Evolutionary conservation across 2,888 invertebrate species (phyloP).

Genomic region (Capitulum mitella): DNA sequence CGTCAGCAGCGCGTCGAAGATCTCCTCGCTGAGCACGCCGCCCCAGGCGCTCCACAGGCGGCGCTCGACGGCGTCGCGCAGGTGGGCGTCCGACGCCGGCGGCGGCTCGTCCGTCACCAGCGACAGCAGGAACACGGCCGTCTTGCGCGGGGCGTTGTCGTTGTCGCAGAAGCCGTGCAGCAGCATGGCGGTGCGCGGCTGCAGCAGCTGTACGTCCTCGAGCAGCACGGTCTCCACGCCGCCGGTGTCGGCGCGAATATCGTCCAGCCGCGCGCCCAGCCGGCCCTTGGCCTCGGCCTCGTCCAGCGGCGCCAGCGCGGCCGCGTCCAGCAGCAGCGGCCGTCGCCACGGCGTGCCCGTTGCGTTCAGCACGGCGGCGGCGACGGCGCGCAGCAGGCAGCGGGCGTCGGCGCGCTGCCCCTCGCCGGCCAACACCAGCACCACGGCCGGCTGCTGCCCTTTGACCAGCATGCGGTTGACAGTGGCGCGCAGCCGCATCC

Average conservation of each 20-base stretch:
- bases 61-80: not conserved
- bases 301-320: not conserved
- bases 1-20: conserved; percentile 1
- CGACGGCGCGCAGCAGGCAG: not conserved
- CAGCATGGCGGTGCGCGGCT: conserved; percentile 28
- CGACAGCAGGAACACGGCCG: conserved; percentile 24
- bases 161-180: conserved; percentile 31
- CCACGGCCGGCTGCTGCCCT: not conserved
- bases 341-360: not conserved
- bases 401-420: not conserved
- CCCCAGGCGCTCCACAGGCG: not conserved
- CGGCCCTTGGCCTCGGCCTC: not conserved
- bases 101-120: not conserved
- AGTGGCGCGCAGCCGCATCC: conserved; percentile 6
- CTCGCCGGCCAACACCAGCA: not conserved
- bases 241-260: not conserved
- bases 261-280: not conserved
- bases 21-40: not conserved
- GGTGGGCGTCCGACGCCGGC: not conserved
- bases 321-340: not conserved
- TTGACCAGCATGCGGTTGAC: conserved; percentile 11
- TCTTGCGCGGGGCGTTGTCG: conserved; percentile 27
- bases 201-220: conserved; percentile 22
- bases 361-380: not conserved
- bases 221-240: conserved; percentile 26